Conservation (phyloP, 2,888 invertebrate genomes). For the Mesochorus sp. region DNA sequence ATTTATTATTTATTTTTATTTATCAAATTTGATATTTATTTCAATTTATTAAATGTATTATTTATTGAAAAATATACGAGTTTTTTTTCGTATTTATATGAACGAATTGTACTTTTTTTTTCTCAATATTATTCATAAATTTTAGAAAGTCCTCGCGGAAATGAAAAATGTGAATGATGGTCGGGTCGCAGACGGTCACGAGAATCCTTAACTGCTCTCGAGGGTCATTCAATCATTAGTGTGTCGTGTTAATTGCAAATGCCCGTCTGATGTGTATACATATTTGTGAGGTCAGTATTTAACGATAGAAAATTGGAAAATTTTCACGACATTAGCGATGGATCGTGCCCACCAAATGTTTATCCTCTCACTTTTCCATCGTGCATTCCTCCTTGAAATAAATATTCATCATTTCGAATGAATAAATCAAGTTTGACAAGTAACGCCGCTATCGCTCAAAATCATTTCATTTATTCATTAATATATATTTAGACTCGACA, state of each 20-base stretch:
- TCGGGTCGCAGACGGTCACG: constrained; percentile 37
- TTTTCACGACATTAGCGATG: constrained; percentile 34
- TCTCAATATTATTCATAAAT: background rate
- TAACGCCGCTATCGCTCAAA: constrained; percentile 15
- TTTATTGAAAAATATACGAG: no score
- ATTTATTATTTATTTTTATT: no score
- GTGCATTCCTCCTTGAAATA: background rate
- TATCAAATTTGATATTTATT: no score
- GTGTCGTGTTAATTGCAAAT: constrained; percentile 63
- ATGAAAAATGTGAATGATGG: constrained; percentile 17
- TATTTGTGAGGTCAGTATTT: background rate
- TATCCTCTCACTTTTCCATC: constrained; percentile 44
- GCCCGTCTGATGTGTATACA: constrained; percentile 18
- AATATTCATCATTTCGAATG: constrained; percentile 27
- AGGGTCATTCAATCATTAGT: constrained; percentile 59
- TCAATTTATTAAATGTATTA: no score
- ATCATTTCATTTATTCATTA: constrained; percentile 13
- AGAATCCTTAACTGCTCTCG: constrained; percentile 42
- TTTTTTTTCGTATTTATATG: no score
- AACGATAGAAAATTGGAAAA: constrained; percentile 50
- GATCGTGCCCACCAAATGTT: no score
- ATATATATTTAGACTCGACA: background rate
- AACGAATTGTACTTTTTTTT: background rate
- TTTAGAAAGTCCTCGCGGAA: constrained; percentile 49
- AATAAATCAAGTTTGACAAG: constrained; percentile 27